Base-by-base conservation (phyloP, 1,140 invertebrate species). In the Cotesia vestalis region DNA sequence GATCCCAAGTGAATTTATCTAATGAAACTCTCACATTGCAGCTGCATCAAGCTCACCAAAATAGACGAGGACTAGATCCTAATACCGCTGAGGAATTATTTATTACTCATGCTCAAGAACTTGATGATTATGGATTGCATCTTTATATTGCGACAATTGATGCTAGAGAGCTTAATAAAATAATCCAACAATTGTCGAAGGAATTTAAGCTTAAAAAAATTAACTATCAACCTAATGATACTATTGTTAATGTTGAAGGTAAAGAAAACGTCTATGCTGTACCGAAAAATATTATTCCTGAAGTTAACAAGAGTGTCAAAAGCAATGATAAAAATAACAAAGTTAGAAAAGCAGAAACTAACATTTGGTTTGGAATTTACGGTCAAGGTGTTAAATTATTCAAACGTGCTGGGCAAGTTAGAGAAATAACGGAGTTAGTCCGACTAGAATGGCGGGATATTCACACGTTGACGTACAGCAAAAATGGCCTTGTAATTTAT, bases 401-500 rank as follows among this genome's bases (percentile, higher is more conserved):
- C 60, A 83, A 84, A 12, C 79, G 84, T 6, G 84, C 83, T 0
- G 80, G 79, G 4, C 80, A 80, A 27, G 79, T 83, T 0, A 76
- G 83, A 0, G 84, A 87, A 34, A 82, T 83, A 69, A 73, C 75
- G 3, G 82, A 86, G 60, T 70, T 87, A 5, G 81, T 83, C 1
- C 80, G 78, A n/a, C 86, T 88, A 69, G 81, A 83, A 35, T 94
- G 92, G 92, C 89, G 89, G 76, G 90, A 91, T 71, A 93, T 94
- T 73, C 91, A 93, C 78, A 93, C 91, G 67, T 85, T 94, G 35
- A 92, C 91, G 77, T 93, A 92, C 77, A 92, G 90, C 75, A 93
- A 93, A 79, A 91, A 90, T 64, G 91, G 89, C 53, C 83, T 94
- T 9, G 90, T 92, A 46, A 89, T 94, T 83, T 80, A 89, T 82